phyloP scores from a whole-genome alignment of 92 coral and sea anemone species.

The Porites divaricata region DNA sequence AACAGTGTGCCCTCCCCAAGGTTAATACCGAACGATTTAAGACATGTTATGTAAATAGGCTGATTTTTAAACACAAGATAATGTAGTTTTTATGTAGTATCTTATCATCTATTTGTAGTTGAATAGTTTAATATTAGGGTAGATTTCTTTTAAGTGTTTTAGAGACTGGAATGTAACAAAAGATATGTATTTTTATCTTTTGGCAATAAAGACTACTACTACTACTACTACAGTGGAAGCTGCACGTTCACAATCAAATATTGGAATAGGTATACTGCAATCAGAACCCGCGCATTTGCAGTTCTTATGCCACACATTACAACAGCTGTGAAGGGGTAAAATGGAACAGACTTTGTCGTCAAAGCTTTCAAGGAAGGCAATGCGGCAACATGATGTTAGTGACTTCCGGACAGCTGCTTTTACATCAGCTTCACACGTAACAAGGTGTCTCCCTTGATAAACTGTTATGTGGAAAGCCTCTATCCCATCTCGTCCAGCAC shows the following conservation, averaged over 20 bases:
- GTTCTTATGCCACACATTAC: slow-evolving; percentile 29
- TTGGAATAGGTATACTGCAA: background rate
- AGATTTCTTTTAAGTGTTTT: too few species aligned
- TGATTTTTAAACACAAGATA: too few species aligned
- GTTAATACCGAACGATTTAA: too few species aligned
- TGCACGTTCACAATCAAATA: slow-evolving; percentile 11
- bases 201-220: too few species aligned
- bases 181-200: too few species aligned
- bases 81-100: too few species aligned
- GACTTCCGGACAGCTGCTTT: slow-evolving; percentile 11
- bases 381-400: slow-evolving; percentile 9
- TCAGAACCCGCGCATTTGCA: slow-evolving; percentile 22
- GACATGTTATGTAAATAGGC: too few species aligned
- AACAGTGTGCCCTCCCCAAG: too few species aligned
- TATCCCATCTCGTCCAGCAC: slow-evolving; percentile 38
- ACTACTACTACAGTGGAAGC: background rate
- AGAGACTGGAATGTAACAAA: too few species aligned
- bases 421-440: slow-evolving; percentile 17
- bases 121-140: too few species aligned
- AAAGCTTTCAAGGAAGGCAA: slow-evolving; percentile 19
- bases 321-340: slow-evolving; percentile 30
- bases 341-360: slow-evolving; percentile 6
- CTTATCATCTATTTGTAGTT: too few species aligned
- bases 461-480: slow-evolving; percentile 21
- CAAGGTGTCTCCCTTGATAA: slow-evolving; percentile 32